Conservation (phyloP, 2,888 invertebrate genomes). For the Brachypalpus laphriformis region DNA sequence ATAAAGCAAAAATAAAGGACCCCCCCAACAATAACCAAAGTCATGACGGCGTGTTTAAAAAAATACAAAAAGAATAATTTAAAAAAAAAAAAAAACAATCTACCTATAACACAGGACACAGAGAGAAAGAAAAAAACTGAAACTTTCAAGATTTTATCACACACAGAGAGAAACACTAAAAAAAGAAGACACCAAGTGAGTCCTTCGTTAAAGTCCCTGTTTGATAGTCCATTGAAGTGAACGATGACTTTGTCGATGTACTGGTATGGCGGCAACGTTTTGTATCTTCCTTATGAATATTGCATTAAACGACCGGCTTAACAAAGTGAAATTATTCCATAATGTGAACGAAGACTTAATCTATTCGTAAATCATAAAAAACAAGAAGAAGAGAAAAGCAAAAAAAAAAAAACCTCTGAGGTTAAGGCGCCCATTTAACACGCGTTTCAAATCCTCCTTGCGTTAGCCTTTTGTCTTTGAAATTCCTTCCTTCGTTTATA, state of each 20-base stretch:
- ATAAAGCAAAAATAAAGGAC: slow-evolving; percentile 11
- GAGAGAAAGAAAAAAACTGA: neutral
- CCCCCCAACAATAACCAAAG: slow-evolving; percentile 2
- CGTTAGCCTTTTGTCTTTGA: slow-evolving; percentile 56
- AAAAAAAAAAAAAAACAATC: neutral
- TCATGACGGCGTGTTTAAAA: neutral
- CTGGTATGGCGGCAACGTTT: neutral
- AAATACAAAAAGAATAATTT: slow-evolving; percentile 1
- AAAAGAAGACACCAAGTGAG: slow-evolving; percentile 1
- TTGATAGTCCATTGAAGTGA: slow-evolving; percentile 25
- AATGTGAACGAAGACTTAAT: slow-evolving; percentile 57
- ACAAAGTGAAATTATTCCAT: slow-evolving; percentile 65
- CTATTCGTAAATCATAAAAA: slow-evolving; percentile 63
- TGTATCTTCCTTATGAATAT: slow-evolving; percentile 57
- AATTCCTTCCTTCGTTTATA: neutral
- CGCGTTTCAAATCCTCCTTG: slow-evolving; percentile 12
- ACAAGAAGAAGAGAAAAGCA: neutral
- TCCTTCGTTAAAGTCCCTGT: slow-evolving; percentile 14
- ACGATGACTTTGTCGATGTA: slow-evolving; percentile 26
- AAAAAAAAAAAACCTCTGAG: slow-evolving; percentile 15
- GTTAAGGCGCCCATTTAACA: slow-evolving; percentile 43
- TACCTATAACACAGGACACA: neutral
- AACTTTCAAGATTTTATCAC: slow-evolving; percentile 33
- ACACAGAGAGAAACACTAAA: slow-evolving; percentile 1
- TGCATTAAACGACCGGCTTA: slow-evolving; percentile 55